phyloP scores from a whole-genome alignment of 2,888 invertebrate genomes.

The Leptarthrus brevirostris region DNA sequence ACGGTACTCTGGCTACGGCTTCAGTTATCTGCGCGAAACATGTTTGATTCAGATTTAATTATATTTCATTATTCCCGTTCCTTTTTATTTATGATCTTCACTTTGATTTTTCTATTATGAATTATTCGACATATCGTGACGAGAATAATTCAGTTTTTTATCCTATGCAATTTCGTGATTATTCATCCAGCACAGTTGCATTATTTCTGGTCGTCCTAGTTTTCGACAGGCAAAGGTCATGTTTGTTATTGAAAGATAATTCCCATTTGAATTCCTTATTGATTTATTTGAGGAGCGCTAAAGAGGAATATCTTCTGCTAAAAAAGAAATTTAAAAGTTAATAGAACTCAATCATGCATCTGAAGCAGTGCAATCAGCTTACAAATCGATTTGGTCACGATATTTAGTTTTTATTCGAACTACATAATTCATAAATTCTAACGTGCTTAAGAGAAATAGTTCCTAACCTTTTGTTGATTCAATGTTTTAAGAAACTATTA shows the following conservation, averaged over 20 bases:
- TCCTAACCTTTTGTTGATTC: too few species aligned
- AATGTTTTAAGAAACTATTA: too few species aligned
- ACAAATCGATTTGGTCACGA: neutral
- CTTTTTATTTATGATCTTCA: neutral
- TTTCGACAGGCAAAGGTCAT: slow-evolving; percentile 18
- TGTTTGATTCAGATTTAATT: slow-evolving; percentile 50
- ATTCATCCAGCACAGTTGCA: slow-evolving; percentile 1
- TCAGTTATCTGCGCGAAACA: neutral
- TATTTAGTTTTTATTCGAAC: too few species aligned
- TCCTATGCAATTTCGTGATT: slow-evolving; percentile 19
- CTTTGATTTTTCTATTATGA: neutral
- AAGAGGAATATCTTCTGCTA: neutral
- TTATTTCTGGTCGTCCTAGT: slow-evolving; percentile 5
- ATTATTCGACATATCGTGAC: slow-evolving; percentile 21
- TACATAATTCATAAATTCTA: too few species aligned
- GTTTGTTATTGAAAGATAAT: slow-evolving; percentile 13
- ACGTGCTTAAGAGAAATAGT: too few species aligned
- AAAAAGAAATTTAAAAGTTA: neutral
- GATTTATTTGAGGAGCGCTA: neutral
- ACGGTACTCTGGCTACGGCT: slow-evolving; percentile 2
- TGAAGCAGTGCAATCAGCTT: neutral
- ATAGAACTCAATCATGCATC: neutral
- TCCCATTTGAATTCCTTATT: neutral
- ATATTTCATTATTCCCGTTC: slow-evolving; percentile 46
- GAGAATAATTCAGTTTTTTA: slow-evolving; percentile 3